Evolutionary conservation across 2,113 vertebrate species (phyloP).

Genomic region (Ptyas mucosa): DNA sequence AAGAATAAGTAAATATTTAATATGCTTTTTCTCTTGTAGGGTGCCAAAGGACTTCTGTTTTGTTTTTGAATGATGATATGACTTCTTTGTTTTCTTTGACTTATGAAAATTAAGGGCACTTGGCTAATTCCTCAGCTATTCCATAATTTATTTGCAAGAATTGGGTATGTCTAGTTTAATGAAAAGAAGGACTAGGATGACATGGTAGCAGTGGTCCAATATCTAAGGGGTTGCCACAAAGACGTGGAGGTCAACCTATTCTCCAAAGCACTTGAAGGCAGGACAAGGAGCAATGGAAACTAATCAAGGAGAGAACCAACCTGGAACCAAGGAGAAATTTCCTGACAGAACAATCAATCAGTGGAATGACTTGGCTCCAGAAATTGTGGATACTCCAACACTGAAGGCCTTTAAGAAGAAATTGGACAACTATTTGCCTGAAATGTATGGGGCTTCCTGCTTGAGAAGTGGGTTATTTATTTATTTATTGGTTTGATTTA

Average conservation of each 20-base stretch:
- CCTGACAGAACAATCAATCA: not conserved
- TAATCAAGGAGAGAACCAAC: not conserved
- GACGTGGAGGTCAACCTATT: not conserved
- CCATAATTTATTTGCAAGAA: not conserved
- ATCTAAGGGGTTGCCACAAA: not conserved
- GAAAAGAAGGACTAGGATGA: not conserved
- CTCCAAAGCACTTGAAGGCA: not conserved
- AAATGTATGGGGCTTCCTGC: not conserved
- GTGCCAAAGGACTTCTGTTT: not conserved
- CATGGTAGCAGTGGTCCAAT: not conserved
- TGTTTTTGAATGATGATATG: not conserved
- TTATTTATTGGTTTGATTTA: too few relatives aligned
- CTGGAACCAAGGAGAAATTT: not conserved
- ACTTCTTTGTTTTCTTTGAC: not conserved
- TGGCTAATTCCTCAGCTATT: not conserved
- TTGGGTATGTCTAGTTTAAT: not conserved
- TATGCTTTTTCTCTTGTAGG: not conserved
- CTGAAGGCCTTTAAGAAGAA: not conserved
- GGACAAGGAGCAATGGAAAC: not conserved
- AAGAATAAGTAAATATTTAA: not conserved
- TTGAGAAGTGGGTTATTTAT: not conserved
- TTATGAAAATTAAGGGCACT: not conserved
- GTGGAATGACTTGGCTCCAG: too few relatives aligned
- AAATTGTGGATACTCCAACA: too few relatives aligned
- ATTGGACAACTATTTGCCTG: not conserved